Percentiles rank a stretch among this genome's conserved stretches.
Conservation (phyloP, 2,113 vertebrate species). For the Vulpes lagopus region DNA sequence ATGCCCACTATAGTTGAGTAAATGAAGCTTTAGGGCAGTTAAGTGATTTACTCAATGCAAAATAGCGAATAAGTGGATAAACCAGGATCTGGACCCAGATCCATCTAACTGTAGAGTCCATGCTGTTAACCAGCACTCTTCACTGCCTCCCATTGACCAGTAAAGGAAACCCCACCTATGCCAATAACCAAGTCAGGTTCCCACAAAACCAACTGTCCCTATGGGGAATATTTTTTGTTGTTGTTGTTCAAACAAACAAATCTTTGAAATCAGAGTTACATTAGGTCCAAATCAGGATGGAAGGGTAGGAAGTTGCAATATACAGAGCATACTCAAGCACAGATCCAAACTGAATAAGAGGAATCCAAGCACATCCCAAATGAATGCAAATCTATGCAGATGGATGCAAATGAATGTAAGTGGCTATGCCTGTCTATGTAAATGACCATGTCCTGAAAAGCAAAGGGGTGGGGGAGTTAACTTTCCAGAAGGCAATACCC, state of each 20-base stretch:
- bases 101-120: not conserved
- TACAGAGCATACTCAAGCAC: not conserved
- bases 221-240: not conserved
- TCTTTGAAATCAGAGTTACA: not conserved
- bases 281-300: not conserved
- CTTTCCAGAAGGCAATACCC: not conserved
- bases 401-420: not conserved
- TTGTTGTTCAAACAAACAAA: not conserved
- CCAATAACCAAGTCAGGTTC: not conserved
- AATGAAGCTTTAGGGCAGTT: not conserved
- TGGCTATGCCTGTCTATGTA: not conserved
- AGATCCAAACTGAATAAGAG: not conserved
- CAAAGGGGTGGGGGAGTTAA: not conserved
- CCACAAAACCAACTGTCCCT: not conserved
- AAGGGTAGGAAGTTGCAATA: not conserved
- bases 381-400: constrained; percentile 55
- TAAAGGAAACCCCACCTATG: not conserved
- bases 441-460: not conserved
- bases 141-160: not conserved
- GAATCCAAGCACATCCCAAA: not conserved
- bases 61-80: not conserved
- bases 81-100: not conserved
- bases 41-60: not conserved
- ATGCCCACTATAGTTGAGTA: not conserved
- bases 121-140: not conserved